These are phyloP conservation scores for Aphrocallistes beatrix DNA, from an alignment of 37 sponge, comb jelly and placozoan genomes.

Conservation along the genomic window DNA sequence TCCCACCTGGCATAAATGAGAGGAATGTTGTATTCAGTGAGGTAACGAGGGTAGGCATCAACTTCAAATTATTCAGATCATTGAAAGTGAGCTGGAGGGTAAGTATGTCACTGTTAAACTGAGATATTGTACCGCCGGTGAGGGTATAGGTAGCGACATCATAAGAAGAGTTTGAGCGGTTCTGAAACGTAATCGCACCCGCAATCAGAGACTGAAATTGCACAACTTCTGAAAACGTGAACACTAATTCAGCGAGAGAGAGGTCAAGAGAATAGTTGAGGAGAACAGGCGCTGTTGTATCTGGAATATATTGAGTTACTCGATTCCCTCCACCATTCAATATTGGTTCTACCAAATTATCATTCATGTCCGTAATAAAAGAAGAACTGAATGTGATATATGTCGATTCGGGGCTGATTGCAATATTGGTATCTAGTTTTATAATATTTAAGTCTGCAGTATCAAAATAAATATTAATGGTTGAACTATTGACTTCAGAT, in stretches of 20 bases:
- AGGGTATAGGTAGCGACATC: neutral
- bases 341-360: constrained; percentile 20
- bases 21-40: constrained; percentile 39
- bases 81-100: constrained; percentile 33
- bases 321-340: neutral
- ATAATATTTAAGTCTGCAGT: constrained; percentile 32
- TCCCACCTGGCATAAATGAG: constrained; percentile 26
- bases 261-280: constrained; percentile 32
- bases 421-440: constrained; percentile 20
- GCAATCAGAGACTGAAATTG: constrained; percentile 18
- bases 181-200: constrained; percentile 41
- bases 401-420: neutral
- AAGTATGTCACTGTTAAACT: constrained; percentile 37
- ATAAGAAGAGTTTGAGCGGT: neutral
- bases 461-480: constrained; percentile 11
- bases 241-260: constrained; percentile 17
- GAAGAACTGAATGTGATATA: constrained; percentile 26
- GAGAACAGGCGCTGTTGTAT: constrained; percentile 27
- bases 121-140: neutral
- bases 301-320: constrained; percentile 1
- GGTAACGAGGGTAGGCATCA: constrained; percentile 37
- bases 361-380: constrained; percentile 30
- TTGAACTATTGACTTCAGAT: neutral
- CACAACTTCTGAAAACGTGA: constrained; percentile 31
- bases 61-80: constrained; percentile 61